Evolutionary conservation across 2,113 vertebrate species (phyloP).

Genomic region (Semnornis frantzii): DNA sequence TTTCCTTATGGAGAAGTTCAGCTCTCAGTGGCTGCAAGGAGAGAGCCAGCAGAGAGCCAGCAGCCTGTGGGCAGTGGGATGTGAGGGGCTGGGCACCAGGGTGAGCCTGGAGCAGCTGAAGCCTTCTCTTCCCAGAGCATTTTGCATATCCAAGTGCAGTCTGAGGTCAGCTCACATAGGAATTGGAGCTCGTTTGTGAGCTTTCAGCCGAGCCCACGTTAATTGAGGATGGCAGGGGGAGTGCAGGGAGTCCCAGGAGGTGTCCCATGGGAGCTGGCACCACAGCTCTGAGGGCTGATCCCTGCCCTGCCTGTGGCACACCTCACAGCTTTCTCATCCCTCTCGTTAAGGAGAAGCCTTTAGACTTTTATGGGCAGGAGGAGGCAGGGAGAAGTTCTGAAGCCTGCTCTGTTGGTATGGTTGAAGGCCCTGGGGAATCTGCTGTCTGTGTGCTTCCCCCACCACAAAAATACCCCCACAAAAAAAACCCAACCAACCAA

Average conservation of each 20-base stretch:
- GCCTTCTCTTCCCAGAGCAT: neutral
- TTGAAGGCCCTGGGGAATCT: neutral
- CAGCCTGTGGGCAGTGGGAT: neutral
- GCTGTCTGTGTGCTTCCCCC: neutral
- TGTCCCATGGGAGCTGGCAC: accelerated
- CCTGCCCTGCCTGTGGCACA: neutral
- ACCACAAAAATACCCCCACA: neutral
- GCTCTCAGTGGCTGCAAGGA: neutral
- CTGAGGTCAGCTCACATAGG: neutral
- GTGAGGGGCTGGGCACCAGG: neutral
- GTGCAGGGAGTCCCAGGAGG: neutral
- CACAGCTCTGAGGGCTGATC: neutral
- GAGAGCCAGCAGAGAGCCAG: neutral
- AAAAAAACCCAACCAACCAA: too few relatives aligned
- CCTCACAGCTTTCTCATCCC: neutral
- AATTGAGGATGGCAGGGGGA: neutral
- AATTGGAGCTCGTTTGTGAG: neutral
- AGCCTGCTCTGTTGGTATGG: neutral
- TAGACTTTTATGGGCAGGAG: neutral
- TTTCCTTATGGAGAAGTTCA: neutral
- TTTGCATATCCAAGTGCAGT: neutral
- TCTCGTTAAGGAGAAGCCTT: neutral
- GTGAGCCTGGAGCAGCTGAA: neutral
- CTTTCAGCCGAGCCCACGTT: accelerated
- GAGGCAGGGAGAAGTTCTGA: neutral